Base-by-base conservation (phyloP, 2,113 vertebrate species). In the Caloenas nicobarica region DNA sequence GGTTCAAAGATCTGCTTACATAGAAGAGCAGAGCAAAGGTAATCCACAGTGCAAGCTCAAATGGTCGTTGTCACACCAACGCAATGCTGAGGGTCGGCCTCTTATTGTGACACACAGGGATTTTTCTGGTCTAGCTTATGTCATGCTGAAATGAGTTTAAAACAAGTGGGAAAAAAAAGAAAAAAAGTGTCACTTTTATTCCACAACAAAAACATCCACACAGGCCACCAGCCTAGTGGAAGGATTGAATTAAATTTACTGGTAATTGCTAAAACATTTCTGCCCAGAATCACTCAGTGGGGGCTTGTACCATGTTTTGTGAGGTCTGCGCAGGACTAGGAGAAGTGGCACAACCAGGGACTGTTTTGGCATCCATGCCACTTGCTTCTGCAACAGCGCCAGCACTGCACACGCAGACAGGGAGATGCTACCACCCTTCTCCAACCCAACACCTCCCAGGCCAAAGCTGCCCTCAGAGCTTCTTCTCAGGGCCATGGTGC, bases 111-210 rank as follows among this genome's bases (percentile, higher is more conserved):
- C 28, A 87, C 58, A 44, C 42, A 17, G 42, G n/a, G 91, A 91
- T 86, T 82, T 95, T 92, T 95, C 86, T 94, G 76, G 80, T 82
- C 82, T 68, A 62, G 69, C 86, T 86, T 44, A 44, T 50, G 36
- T 88, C 64, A 33, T 25, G 31, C 36, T 82, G 76, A 86, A 92
- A 68, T 0, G 9, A 72, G 48, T 72, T 71, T 86, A 82, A 91
- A 92, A 95, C 69, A 84, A 88, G 53, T 15, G 34, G 14, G 44
- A 18, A 9, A 28, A 54, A 54, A 23, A 5, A 9, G 50, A 81
- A 26, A 71, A 78, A 76, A 50, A 68, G 61, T 28, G 38, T 7
- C 0, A 8, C 46, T 54, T 86, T 74, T 88, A 76, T 88, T 85
- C 61, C 31, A 48, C 61, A 79, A 73, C 81, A 88, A 71, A 88